Percentiles rank a stretch among this genome's conserved stretches.
These are phyloP conservation scores for Megalops atlanticus DNA, from an alignment of 2,113 vertebrate species.

Conservation along the genomic window DNA sequence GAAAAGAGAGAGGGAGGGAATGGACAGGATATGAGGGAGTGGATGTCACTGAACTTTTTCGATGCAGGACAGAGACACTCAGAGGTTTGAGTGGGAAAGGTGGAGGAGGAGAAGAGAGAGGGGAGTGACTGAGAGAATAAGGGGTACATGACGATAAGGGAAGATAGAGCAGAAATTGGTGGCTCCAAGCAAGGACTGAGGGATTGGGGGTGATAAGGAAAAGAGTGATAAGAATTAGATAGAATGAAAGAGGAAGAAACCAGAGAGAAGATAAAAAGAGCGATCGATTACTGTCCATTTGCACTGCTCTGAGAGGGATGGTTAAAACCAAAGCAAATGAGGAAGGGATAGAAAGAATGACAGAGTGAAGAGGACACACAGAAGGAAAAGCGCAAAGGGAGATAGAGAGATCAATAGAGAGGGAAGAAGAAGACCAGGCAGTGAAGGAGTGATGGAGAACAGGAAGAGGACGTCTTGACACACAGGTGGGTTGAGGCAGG, in stretches of 20 bases:
- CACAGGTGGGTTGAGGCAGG: slow-evolving; percentile 23
- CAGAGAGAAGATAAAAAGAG: too few species aligned
- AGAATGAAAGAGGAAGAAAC: background rate
- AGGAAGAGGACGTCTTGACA: slow-evolving; percentile 48
- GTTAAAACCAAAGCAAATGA: background rate
- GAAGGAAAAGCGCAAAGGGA: slow-evolving; percentile 69
- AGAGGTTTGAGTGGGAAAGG: background rate
- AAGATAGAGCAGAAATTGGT: slow-evolving; percentile 53
- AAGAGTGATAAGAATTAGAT: slow-evolving; percentile 7
- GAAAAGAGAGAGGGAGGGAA: slow-evolving; percentile 12
- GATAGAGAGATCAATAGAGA: slow-evolving; percentile 45
- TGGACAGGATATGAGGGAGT: slow-evolving; percentile 22
- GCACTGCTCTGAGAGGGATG: background rate
- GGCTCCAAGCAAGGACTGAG: slow-evolving; percentile 36
- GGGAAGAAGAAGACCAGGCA: slow-evolving; percentile 47
- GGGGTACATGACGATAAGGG: slow-evolving; percentile 33
- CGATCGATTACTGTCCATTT: too few species aligned
- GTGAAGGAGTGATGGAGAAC: slow-evolving; percentile 43
- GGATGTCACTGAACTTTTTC: background rate
- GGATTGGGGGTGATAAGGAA: slow-evolving; percentile 29
- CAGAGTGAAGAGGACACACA: slow-evolving; percentile 61
- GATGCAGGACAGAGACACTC: background rate
- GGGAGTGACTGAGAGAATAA: slow-evolving; percentile 15
- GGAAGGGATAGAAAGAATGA: slow-evolving; percentile 43
- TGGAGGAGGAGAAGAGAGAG: slow-evolving; percentile 34